Conservation (phyloP, 2,113 vertebrate genomes). For the Eublepharis macularius region DNA sequence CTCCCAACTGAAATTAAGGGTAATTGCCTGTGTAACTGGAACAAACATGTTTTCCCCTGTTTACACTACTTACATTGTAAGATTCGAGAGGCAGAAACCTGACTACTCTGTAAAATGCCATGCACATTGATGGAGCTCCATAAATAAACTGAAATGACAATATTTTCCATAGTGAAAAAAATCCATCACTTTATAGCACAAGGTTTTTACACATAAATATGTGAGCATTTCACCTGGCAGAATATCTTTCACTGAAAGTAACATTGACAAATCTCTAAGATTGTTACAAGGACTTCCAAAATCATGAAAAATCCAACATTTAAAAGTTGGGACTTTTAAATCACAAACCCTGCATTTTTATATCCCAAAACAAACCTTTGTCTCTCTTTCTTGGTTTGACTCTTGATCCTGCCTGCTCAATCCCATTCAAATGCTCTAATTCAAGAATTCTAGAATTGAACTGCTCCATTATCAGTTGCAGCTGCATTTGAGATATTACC, state of each 20-base stretch:
- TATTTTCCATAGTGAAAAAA: constrained; percentile 24
- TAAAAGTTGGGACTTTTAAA: constrained; percentile 8
- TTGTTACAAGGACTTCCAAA: constrained; percentile 55
- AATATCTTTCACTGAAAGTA: constrained; percentile 89
- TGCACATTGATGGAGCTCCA: too few species aligned
- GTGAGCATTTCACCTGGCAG: constrained; percentile 50
- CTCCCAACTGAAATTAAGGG: too few species aligned
- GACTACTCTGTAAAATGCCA: too few species aligned
- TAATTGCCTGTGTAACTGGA: too few species aligned
- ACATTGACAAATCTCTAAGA: constrained; percentile 73
- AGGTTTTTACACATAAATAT: constrained; percentile 57
- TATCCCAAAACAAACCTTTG: not conserved
- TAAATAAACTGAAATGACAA: too few species aligned
- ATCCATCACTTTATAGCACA: constrained; percentile 30
- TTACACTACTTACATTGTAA: too few species aligned
- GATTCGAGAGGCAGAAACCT: too few species aligned
- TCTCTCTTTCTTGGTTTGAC: constrained; percentile 20
- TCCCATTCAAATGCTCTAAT: constrained; percentile 18
- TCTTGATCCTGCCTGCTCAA: constrained; percentile 1
- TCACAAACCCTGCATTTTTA: too few species aligned
- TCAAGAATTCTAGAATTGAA: not conserved
- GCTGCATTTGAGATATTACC: not conserved
- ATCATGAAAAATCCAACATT: constrained; percentile 32
- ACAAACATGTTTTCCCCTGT: too few species aligned
- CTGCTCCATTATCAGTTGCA: not conserved